A percentile compares a stretch with the other conserved stretches of the same genome.
Evolutionary conservation across 2,888 invertebrate species (phyloP).

Genomic region (Harpalus rubripes): DNA sequence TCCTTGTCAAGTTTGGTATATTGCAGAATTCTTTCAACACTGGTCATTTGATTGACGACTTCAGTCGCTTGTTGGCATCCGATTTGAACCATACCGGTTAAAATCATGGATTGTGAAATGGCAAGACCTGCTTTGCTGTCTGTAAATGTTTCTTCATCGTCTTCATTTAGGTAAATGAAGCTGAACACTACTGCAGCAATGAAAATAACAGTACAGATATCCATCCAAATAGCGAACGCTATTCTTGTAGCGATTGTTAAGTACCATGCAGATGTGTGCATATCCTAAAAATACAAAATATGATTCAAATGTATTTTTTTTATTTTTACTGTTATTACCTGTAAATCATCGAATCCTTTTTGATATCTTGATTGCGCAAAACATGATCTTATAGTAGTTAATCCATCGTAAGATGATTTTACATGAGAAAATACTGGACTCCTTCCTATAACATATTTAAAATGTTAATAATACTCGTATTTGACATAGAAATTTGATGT

Average conservation of each 20-base stretch:
- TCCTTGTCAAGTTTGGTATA: constrained; percentile 87
- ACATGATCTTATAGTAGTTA: constrained; percentile 90
- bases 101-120: constrained; percentile 83
- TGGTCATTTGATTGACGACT: constrained; percentile 84
- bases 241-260: constrained; percentile 82
- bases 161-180: constrained; percentile 80
- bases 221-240: constrained; percentile 84
- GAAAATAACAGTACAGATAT: constrained; percentile 81
- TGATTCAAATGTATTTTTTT: neutral
- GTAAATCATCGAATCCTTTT: constrained; percentile 85
- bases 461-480: neutral
- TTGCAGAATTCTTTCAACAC: constrained; percentile 88
- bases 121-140: constrained; percentile 84
- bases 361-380: constrained; percentile 85
- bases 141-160: constrained; percentile 74
- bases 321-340: constrained; percentile 73
- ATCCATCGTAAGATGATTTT: constrained; percentile 88
- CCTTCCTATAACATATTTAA: constrained; percentile 79
- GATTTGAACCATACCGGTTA: constrained; percentile 89
- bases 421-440: constrained; percentile 95
- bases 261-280: constrained; percentile 84
- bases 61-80: constrained; percentile 88
- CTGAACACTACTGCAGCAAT: constrained; percentile 82
- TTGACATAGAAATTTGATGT: neutral
- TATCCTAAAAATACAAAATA: constrained; percentile 74